phyloP scores from a whole-genome alignment of 2,797 vertebrate genomes.

The Potorous gilbertii region DNA sequence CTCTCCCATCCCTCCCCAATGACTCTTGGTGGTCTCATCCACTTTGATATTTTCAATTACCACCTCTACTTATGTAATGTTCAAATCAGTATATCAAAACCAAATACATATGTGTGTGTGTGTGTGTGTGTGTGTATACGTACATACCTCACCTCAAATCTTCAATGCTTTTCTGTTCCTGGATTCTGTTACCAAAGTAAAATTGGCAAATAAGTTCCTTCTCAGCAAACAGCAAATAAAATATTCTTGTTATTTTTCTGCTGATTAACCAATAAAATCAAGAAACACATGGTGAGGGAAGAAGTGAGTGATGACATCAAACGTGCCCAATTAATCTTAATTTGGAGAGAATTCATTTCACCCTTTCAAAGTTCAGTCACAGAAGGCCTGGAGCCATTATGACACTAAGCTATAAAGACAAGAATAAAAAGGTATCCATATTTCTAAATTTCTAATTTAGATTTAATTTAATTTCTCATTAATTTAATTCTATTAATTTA shows the following conservation, averaged over 20 bases:
- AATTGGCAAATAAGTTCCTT: slow-evolving; percentile 7
- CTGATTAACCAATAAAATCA: background rate
- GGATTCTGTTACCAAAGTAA: background rate
- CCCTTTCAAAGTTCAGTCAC: background rate
- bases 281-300: slow-evolving; percentile 6
- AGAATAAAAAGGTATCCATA: background rate
- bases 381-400: background rate
- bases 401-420: background rate
- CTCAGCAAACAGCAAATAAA: slow-evolving; percentile 17
- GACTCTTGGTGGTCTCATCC: background rate
- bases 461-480: no score
- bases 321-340: background rate
- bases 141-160: background rate
- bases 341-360: background rate
- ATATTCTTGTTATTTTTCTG: slow-evolving; percentile 1
- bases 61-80: background rate
- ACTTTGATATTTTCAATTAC: background rate
- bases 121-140: background rate
- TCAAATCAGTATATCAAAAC: background rate
- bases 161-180: background rate
- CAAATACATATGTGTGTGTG: background rate
- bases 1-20: background rate
- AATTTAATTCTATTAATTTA: no score
- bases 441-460: background rate
- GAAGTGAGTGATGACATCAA: background rate